Conservation (phyloP, 2,797 vertebrate species). For the Eurystomus glaucurus region DNA sequence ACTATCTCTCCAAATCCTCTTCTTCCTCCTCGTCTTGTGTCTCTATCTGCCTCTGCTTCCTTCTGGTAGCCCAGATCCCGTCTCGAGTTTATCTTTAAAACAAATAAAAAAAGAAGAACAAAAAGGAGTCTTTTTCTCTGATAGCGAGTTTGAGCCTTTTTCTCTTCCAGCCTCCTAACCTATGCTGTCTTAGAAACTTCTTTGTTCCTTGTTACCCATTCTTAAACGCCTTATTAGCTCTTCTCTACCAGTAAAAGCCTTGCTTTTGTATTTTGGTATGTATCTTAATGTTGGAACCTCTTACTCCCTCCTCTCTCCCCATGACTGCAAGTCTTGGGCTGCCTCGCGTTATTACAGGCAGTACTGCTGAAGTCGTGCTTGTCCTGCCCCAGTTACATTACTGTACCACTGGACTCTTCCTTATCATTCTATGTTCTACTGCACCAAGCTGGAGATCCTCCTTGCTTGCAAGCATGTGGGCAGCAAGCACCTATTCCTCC, state of each 20-base stretch:
- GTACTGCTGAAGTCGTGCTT: not conserved
- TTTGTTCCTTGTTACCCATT: not conserved
- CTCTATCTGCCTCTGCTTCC: not conserved
- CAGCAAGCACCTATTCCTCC: not conserved
- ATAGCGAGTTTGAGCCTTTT: not conserved
- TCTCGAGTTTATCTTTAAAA: not conserved
- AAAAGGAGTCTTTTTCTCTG: not conserved
- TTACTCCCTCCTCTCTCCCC: not conserved
- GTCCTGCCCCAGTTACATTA: not conserved
- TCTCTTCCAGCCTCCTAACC: not conserved
- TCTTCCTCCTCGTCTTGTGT: not conserved
- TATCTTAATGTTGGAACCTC: not conserved
- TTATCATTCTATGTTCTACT: not conserved
- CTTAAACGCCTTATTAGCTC: not conserved
- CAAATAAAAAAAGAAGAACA: not conserved
- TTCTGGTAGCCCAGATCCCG: not conserved
- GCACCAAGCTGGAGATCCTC: not conserved
- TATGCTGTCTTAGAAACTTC: not conserved
- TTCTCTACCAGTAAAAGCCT: not conserved
- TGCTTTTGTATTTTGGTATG: not conserved
- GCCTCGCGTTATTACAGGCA: accelerated
- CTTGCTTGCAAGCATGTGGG: not conserved
- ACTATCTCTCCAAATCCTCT: not conserved
- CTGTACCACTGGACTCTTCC: not conserved
- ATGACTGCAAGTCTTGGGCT: accelerated